Evolutionary conservation across 2,113 vertebrate species (phyloP).

Genomic region (Epinephelus lanceolatus): DNA sequence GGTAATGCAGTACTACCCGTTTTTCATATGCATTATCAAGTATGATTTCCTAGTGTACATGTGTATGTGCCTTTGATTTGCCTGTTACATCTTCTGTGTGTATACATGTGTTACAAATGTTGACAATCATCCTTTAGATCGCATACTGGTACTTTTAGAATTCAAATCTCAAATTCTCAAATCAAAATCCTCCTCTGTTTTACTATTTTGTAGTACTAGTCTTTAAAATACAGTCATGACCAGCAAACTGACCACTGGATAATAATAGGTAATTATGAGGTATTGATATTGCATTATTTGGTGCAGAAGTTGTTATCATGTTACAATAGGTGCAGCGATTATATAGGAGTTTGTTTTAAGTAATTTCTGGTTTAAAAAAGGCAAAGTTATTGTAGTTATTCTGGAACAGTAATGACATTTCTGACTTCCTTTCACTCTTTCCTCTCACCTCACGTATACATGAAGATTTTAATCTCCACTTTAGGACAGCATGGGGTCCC

Average conservation of each 20-base stretch:
- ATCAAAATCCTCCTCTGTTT: neutral
- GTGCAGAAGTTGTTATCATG: neutral
- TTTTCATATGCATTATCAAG: conserved; percentile 31
- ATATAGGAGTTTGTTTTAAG: neutral
- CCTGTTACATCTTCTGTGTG: conserved; percentile 45
- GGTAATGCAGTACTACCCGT: conserved; percentile 34
- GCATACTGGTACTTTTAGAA: neutral
- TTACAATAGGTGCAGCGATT: neutral
- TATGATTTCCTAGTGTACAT: conserved; percentile 22
- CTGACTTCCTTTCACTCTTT: neutral
- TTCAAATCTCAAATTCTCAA: conserved; percentile 4
- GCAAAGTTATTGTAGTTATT: neutral
- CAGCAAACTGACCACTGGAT: neutral
- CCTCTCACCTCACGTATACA: neutral
- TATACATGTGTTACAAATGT: conserved; percentile 28
- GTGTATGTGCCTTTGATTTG: conserved; percentile 45
- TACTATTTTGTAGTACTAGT: neutral
- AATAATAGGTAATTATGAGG: neutral
- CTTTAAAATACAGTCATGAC: neutral
- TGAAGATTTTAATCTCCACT: neutral
- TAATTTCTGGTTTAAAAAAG: neutral
- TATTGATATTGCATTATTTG: neutral
- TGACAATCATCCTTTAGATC: conserved; percentile 1
- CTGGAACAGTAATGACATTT: neutral
- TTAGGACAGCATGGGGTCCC: neutral